phyloP scores from a whole-genome alignment of 2,113 vertebrate species.

The Alectura lathami region DNA sequence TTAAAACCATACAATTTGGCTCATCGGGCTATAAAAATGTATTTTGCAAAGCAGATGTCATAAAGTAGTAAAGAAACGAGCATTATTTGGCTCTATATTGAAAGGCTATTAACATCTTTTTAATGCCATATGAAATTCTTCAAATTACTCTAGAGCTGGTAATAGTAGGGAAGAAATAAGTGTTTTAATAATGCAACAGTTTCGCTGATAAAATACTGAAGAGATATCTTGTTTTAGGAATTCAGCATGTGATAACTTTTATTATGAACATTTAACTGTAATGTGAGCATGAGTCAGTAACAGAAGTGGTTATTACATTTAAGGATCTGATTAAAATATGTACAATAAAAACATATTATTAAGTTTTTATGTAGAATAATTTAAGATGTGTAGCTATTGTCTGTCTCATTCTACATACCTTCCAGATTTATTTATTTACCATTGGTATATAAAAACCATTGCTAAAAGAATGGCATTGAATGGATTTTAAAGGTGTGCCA shows the following conservation, averaged over 20 bases:
- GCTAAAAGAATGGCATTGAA: background rate
- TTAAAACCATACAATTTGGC: background rate
- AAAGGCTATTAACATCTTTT: background rate
- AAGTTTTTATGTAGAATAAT: background rate
- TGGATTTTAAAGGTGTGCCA: background rate
- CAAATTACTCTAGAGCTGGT: background rate
- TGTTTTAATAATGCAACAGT: slow-evolving; percentile 11
- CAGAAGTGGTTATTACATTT: background rate
- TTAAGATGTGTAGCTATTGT: background rate
- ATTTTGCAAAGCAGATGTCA: background rate
- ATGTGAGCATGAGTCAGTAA: background rate
- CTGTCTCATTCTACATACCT: background rate
- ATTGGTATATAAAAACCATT: background rate
- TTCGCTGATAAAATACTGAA: background rate
- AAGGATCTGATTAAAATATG: background rate
- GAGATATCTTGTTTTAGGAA: background rate
- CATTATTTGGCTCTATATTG: background rate
- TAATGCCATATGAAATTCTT: background rate
- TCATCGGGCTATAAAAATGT: background rate
- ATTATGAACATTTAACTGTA: background rate
- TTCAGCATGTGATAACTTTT: background rate
- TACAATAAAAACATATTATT: background rate
- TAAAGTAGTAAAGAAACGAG: background rate
- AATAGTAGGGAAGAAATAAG: background rate
- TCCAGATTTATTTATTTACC: background rate